phyloP scores from a whole-genome alignment of 1,140 invertebrate genomes.

The Cyclina sinensis region DNA sequence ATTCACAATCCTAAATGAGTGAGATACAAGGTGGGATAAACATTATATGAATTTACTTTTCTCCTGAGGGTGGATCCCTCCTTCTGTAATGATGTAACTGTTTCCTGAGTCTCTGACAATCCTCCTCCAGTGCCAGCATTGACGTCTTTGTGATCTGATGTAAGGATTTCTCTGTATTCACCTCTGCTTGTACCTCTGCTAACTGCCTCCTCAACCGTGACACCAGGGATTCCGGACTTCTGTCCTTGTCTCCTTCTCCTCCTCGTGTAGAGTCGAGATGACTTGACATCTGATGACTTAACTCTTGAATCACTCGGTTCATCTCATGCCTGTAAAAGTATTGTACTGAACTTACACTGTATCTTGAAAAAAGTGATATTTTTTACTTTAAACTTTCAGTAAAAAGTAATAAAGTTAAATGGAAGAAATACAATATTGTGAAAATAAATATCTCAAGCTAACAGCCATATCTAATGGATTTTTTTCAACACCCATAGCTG shows the following conservation, averaged over 20 bases:
- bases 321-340: conserved; percentile 79
- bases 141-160: conserved; percentile 82
- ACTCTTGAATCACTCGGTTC: conserved; percentile 81
- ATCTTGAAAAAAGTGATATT: too few relatives aligned
- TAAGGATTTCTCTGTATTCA: conserved; percentile 81
- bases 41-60: conserved; percentile 71
- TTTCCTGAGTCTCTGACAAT: conserved; percentile 78
- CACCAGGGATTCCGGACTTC: conserved; percentile 51
- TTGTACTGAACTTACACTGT: too few relatives aligned
- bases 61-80: conserved; percentile 67
- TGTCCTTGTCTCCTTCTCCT: conserved; percentile 66
- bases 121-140: conserved; percentile 81
- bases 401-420: too few relatives aligned
- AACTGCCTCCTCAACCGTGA: conserved; percentile 73
- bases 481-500: too few relatives aligned
- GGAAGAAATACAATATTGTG: too few relatives aligned
- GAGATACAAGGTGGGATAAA: too few relatives aligned
- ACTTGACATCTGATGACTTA: conserved; percentile 79
- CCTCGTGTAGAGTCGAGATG: conserved; percentile 74
- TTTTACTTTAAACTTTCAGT: too few relatives aligned
- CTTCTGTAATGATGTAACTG: conserved; percentile 73
- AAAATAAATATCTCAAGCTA: too few relatives aligned
- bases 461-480: too few relatives aligned
- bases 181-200: conserved; percentile 75
- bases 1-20: too few relatives aligned